Evolutionary conservation across 2,888 invertebrate genomes (phyloP).

Genomic region (Pseudoips prasinana): DNA sequence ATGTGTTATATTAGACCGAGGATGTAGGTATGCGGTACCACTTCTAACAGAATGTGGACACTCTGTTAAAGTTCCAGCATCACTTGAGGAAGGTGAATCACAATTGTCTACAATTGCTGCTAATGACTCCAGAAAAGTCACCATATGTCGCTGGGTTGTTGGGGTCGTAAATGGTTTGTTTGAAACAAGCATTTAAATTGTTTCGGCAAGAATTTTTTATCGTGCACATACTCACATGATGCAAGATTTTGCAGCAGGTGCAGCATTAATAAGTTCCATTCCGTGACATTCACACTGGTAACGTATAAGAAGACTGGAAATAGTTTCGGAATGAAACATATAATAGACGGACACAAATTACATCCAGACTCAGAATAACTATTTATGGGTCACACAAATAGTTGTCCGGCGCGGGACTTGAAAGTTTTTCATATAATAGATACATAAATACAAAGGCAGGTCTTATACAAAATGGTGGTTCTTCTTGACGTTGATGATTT

Average conservation of each 20-base stretch:
- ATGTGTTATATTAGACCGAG: conserved; percentile 2
- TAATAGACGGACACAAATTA: too few relatives aligned
- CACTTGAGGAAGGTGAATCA: background rate
- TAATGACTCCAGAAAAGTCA: conserved; percentile 1
- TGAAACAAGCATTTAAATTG: background rate
- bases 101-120: conserved; percentile 1
- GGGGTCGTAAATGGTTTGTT: background rate
- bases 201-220: conserved; percentile 1
- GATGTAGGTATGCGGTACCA: background rate
- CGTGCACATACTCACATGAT: background rate
- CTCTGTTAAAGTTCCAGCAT: background rate
- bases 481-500: too few relatives aligned
- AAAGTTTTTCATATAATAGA: too few relatives aligned
- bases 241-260: conserved; percentile 7
- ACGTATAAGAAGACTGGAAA: too few relatives aligned
- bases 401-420: too few relatives aligned
- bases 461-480: too few relatives aligned
- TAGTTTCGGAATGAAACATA: too few relatives aligned
- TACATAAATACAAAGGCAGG: too few relatives aligned
- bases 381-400: too few relatives aligned
- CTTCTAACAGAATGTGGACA: conserved; percentile 1
- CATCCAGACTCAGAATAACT: too few relatives aligned
- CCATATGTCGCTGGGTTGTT: conserved; percentile 1
- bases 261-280: conserved; percentile 2
- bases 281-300: too few relatives aligned